Conservation (phyloP, 2,113 vertebrate genomes). For the Seriola quinqueradiata region DNA sequence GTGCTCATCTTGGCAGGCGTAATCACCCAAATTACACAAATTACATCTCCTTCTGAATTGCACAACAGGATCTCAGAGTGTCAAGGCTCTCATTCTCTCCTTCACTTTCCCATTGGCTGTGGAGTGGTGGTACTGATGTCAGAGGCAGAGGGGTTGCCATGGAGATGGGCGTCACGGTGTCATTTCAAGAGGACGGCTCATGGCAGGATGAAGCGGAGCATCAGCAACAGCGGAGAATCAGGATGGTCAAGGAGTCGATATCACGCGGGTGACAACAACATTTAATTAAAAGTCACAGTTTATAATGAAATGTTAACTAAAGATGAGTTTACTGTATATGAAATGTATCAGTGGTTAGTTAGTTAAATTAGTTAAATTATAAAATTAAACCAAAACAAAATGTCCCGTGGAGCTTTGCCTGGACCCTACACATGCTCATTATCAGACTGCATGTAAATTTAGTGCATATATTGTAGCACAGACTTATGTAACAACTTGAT, state of each 20-base stretch:
- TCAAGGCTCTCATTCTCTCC: conserved; percentile 62
- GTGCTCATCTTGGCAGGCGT: conserved; percentile 36
- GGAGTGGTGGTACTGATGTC: conserved; percentile 77
- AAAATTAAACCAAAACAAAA: background rate
- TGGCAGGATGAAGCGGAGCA: conserved; percentile 56
- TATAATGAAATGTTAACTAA: background rate
- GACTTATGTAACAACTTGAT: too few species aligned
- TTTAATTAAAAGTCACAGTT: background rate
- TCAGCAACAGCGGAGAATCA: conserved; percentile 21
- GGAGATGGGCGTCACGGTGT: conserved; percentile 78
- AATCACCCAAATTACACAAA: conserved; percentile 71
- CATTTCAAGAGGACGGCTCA: conserved; percentile 75
- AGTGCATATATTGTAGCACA: too few species aligned
- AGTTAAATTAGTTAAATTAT: background rate
- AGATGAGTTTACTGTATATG: background rate
- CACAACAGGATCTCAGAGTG: conserved; percentile 72
- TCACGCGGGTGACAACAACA: background rate
- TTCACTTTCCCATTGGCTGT: conserved; percentile 64
- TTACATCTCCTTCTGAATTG: conserved; percentile 68
- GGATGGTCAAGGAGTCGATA: conserved; percentile 42
- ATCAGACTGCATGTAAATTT: too few species aligned
- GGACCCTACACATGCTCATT: too few species aligned
- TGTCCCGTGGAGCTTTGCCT: background rate
- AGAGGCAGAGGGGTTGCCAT: conserved; percentile 82
- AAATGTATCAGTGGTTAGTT: background rate